Base-by-base conservation (phyloP, 2,797 vertebrate genomes). In the Odontamblyopus rebecca region DNA sequence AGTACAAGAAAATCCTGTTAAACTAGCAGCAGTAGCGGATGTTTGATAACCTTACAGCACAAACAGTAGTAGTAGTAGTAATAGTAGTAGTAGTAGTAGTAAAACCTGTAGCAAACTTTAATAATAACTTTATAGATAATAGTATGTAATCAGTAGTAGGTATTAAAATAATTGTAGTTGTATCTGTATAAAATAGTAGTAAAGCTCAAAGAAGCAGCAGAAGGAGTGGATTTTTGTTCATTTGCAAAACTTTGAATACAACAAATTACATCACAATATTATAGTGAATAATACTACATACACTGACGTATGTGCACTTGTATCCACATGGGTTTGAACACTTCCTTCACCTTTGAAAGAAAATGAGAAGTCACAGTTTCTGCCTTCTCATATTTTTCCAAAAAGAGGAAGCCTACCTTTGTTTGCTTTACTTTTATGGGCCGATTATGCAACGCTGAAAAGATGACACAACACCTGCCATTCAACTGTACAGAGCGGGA, bases 371-470 rank as follows among this genome's bases (percentile, higher is more conserved):
- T 73, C 75, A 61, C 11, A 1, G 27, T 72, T 69, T 69, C 18
- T 77, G 4, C 54, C 2, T 71, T 75, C 70, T 78, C 72, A 62
- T 51, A 74, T 67, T 83, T 75, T 67, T 72, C 62, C 69, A 44
- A 50, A 86, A 89, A 81, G 74, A 78, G 81, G 81, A 89, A 80
- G 75, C 76, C 32, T 30, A 72, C 61, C 38, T 32, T 83, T 92
- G 86, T 92, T 93, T 89, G 92, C 83, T 71, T 11, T 53, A 75
- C 74, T 75, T 82, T 73, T 65, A 6, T 74, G 35, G 61, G 64
- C 32, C 51, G 51, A 84, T 91, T 86, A 86, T 80, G 82, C 79
- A 89, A 89, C 69, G 59, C 53, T 19, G 53, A 51, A 38, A 76
- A 63, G 38, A 81, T 81, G 77, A 85, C 64, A 79, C 65, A 66